Conservation (phyloP, 2,888 invertebrate genomes). For the Pristionchus maxplancki region DNA sequence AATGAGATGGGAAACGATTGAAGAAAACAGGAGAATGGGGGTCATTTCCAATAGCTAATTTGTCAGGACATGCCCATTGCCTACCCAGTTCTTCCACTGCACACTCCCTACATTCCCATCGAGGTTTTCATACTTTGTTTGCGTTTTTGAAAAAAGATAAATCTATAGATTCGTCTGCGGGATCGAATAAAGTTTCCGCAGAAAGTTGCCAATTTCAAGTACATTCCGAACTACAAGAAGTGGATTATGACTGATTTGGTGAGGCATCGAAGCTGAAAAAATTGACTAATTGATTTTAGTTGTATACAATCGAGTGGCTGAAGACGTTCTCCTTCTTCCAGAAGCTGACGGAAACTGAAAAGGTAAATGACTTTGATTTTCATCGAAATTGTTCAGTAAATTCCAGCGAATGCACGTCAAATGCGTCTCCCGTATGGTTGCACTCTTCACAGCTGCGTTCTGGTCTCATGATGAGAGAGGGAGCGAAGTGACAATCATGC, state of each 20-base stretch:
- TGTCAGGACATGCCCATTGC: neutral
- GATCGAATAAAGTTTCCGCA: neutral
- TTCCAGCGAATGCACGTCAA: neutral
- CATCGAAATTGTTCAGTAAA: neutral
- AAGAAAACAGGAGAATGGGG: too few relatives aligned
- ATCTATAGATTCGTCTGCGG: neutral
- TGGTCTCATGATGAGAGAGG: neutral
- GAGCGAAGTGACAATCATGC: neutral
- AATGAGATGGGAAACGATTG: too few relatives aligned
- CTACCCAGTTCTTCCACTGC: neutral
- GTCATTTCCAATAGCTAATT: too few relatives aligned
- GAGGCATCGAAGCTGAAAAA: too few relatives aligned
- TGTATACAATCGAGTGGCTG: neutral
- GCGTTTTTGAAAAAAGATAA: neutral
- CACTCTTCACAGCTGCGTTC: neutral
- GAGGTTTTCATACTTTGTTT: neutral
- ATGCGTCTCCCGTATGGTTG: neutral
- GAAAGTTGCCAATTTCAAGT: neutral
- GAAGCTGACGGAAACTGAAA: neutral
- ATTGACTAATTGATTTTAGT: too few relatives aligned
- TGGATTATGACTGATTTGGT: neutral
- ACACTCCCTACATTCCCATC: neutral
- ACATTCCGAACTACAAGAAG: neutral
- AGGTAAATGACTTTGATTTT: neutral
- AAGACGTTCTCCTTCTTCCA: conserved; percentile 41